These are phyloP conservation scores for Todus mexicanus DNA, from an alignment of 2,797 vertebrate genomes.

Conservation along the genomic window DNA sequence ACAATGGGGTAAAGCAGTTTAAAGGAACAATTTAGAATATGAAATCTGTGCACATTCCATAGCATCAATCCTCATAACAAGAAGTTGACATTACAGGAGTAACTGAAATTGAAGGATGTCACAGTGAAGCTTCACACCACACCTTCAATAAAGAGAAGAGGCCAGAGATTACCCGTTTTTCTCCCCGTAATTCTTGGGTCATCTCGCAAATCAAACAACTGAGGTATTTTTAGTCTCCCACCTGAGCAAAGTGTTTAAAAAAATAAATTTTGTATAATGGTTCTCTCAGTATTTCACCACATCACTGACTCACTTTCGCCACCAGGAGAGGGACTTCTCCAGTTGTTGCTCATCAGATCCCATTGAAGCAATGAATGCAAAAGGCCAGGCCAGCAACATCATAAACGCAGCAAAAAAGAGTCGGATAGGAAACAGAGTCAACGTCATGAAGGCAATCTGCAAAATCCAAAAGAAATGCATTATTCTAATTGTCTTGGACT, in stretches of 20 bases:
- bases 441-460: constrained; percentile 92
- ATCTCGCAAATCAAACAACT: neutral
- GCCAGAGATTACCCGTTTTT: neutral
- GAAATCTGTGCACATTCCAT: neutral
- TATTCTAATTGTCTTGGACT: neutral
- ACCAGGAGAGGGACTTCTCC: constrained; percentile 85
- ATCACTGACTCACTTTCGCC: constrained; percentile 87
- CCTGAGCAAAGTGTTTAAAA: neutral
- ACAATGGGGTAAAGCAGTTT: neutral
- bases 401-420: constrained; percentile 92
- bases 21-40: neutral
- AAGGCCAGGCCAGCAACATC: constrained; percentile 98
- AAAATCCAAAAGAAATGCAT: constrained; percentile 33
- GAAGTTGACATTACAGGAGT: neutral
- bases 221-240: neutral
- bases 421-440: constrained; percentile 94
- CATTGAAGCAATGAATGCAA: constrained; percentile 89
- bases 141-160: neutral
- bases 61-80: neutral
- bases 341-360: constrained; percentile 82
- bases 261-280: no score
- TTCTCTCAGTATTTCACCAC: neutral
- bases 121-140: neutral
- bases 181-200: neutral
- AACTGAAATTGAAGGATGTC: neutral